Conservation (phyloP, 2,113 vertebrate genomes). For the Garra rufa region DNA sequence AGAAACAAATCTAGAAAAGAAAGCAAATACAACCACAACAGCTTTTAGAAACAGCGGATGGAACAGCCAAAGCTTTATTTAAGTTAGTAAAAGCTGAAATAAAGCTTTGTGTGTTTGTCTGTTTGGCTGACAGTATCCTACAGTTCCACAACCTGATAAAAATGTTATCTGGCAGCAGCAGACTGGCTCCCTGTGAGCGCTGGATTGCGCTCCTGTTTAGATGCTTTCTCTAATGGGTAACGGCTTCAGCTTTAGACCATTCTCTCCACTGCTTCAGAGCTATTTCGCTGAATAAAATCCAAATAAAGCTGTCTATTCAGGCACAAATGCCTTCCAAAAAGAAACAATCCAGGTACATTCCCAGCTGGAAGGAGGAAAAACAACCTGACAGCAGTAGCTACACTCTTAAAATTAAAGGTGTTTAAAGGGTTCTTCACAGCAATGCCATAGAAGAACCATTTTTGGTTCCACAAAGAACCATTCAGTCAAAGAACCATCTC, state of each 20-base stretch:
- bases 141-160: constrained; percentile 7
- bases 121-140: constrained; percentile 45
- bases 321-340: not conserved
- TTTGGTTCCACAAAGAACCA: too few species aligned
- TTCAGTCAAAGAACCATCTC: too few species aligned
- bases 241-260: constrained; percentile 17
- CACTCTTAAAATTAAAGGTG: too few species aligned
- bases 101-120: constrained; percentile 30
- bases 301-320: constrained; percentile 36
- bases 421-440: too few species aligned
- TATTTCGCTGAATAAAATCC: constrained; percentile 27
- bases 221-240: constrained; percentile 37
- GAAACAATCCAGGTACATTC: constrained; percentile 5
- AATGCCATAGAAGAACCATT: too few species aligned
- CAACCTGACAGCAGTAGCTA: not conserved
- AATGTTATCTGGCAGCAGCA: constrained; percentile 55
- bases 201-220: constrained; percentile 1
- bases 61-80: not conserved
- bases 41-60: not conserved
- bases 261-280: constrained; percentile 20
- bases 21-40: not conserved
- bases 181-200: constrained; percentile 10
- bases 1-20: not conserved
- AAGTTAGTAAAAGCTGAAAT: constrained; percentile 31
- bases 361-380: not conserved